Conservation (phyloP, 2,888 invertebrate species). For the Trypoxylon attenuatum region DNA sequence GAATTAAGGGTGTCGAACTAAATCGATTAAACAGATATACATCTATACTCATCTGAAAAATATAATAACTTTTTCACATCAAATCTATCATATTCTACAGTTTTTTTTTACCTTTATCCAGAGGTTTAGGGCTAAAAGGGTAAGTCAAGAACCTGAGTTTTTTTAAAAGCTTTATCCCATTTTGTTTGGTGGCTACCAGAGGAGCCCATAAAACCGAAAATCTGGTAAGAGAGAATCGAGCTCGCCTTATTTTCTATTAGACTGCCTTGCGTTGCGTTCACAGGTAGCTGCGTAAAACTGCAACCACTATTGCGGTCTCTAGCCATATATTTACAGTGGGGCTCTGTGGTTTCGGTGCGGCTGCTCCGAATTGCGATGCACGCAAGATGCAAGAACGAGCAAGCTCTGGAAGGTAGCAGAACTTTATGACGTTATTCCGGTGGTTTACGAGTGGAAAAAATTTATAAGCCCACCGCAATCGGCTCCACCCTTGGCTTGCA, state of each 20-base stretch:
- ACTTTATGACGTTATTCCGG: slow-evolving; percentile 23
- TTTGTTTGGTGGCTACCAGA: too few relatives aligned
- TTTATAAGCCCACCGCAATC: slow-evolving; percentile 44
- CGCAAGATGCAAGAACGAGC: background rate
- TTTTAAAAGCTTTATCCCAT: too few relatives aligned
- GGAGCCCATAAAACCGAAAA: background rate
- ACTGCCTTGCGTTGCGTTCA: slow-evolving; percentile 3
- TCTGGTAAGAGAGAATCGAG: background rate
- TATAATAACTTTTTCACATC: too few relatives aligned
- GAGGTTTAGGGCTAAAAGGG: too few relatives aligned
- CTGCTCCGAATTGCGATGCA: slow-evolving; percentile 13
- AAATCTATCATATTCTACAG: too few relatives aligned
- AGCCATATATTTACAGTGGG: slow-evolving; percentile 32
- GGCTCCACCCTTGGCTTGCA: background rate
- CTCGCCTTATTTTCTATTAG: background rate
- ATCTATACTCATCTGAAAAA: too few relatives aligned
- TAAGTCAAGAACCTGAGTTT: too few relatives aligned
- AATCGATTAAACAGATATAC: too few relatives aligned
- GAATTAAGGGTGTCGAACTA: too few relatives aligned
- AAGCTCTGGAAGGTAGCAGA: background rate
- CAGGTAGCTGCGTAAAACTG: slow-evolving; percentile 45
- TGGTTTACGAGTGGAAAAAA: slow-evolving; percentile 38
- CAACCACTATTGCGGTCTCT: slow-evolving; percentile 20
- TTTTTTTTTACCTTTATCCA: too few relatives aligned
- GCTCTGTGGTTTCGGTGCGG: slow-evolving; percentile 40